A percentile compares a stretch with the other conserved stretches of the same genome.
Conservation (phyloP, 2,888 invertebrate species). For the Epistrophella euchroma region DNA sequence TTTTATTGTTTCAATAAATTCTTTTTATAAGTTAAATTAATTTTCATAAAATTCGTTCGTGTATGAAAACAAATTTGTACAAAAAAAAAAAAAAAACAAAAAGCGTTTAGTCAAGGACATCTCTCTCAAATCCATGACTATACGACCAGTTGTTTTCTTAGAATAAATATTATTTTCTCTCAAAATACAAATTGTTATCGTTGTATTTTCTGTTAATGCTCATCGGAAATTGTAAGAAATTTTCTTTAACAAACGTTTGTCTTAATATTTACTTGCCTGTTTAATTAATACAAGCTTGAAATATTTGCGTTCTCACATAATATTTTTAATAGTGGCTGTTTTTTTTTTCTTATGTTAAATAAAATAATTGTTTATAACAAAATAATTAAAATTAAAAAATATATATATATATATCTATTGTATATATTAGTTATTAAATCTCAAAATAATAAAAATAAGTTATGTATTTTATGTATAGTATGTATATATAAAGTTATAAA, state of each 20-base stretch:
- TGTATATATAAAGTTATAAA: conserved; percentile 55
- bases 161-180: background rate
- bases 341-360: conserved; percentile 37
- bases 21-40: conserved; percentile 47
- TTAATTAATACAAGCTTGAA: conserved; percentile 1
- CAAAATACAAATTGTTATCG: conserved; percentile 15
- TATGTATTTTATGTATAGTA: conserved; percentile 48
- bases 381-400: conserved; percentile 55
- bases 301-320: conserved; percentile 18
- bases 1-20: conserved; percentile 30
- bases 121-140: conserved; percentile 66
- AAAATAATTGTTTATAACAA: conserved; percentile 45
- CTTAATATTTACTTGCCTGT: background rate
- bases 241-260: conserved; percentile 9
- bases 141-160: conserved; percentile 2
- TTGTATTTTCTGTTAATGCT: conserved; percentile 52
- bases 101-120: conserved; percentile 44
- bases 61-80: conserved; percentile 6
- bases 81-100: conserved; percentile 5
- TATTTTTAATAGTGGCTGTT: conserved; percentile 42
- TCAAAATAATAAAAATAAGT: conserved; percentile 73
- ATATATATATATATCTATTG: conserved; percentile 51
- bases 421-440: conserved; percentile 51
- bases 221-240: conserved; percentile 49
- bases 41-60: conserved; percentile 23